phyloP scores from a whole-genome alignment of 2,113 vertebrate genomes.

The Podarcis raffonei region DNA sequence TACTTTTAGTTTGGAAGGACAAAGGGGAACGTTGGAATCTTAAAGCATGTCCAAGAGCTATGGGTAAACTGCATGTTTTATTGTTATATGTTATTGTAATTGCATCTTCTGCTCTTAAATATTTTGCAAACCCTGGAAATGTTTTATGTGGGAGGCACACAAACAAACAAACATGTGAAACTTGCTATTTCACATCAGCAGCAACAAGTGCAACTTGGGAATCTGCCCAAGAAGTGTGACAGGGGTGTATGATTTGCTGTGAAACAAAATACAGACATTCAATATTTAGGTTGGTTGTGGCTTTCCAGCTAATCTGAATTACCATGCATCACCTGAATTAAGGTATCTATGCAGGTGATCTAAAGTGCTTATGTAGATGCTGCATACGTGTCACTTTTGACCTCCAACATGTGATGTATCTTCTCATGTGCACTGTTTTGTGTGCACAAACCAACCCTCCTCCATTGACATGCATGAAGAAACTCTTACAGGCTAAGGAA shows the following conservation, averaged over 20 bases:
- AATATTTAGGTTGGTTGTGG: background rate
- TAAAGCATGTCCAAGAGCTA: background rate
- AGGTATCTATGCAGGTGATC: background rate
- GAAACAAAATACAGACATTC: background rate
- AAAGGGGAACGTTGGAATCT: background rate
- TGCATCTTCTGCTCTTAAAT: background rate
- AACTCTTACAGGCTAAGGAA: background rate
- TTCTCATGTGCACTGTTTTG: background rate
- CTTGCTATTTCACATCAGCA: background rate
- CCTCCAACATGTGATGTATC: background rate
- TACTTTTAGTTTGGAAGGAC: background rate
- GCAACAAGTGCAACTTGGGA: background rate
- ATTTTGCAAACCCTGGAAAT: background rate
- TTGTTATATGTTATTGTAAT: background rate
- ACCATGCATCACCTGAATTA: background rate
- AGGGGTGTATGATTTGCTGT: background rate
- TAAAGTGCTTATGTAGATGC: background rate
- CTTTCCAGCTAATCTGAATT: background rate
- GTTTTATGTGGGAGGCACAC: background rate
- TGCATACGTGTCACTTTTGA: background rate
- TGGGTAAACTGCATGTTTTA: background rate
- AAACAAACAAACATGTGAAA: background rate
- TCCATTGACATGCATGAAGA: background rate
- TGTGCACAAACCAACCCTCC: background rate
- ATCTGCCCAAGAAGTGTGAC: too few species aligned